phyloP scores from a whole-genome alignment of 2,888 invertebrate genomes.

The Tuta absoluta region DNA sequence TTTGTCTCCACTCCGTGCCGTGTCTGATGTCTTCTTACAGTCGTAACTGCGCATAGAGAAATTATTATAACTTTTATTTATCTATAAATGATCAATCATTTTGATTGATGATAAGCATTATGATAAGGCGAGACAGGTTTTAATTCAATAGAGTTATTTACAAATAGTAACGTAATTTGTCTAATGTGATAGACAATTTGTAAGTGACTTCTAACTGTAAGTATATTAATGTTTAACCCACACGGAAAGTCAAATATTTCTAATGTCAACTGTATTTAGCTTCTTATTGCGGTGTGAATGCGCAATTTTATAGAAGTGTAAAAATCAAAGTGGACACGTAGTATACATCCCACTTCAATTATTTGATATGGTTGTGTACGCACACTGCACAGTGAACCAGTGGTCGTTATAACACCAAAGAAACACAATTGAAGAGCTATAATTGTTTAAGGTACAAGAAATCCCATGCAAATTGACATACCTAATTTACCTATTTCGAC shows the following conservation, averaged over 20 bases:
- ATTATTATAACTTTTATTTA: neutral
- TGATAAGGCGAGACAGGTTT: neutral
- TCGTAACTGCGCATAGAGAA: neutral
- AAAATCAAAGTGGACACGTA: no score
- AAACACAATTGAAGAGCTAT: no score
- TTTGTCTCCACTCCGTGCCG: neutral
- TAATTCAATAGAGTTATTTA: neutral
- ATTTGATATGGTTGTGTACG: no score
- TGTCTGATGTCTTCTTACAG: neutral
- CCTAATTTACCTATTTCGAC: no score
- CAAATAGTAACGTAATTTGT: constrained; percentile 1
- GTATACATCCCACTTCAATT: no score
- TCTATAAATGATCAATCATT: neutral
- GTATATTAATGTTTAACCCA: constrained; percentile 5
- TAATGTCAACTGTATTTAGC: neutral
- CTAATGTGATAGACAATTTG: neutral
- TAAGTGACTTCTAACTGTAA: neutral
- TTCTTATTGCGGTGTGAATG: neutral
- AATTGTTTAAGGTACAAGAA: no score
- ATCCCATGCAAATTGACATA: no score
- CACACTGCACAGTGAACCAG: no score
- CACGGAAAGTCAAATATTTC: neutral
- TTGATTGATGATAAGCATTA: no score
- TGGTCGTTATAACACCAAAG: no score
- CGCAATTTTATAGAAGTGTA: no score